Conservation (phyloP, 2,888 invertebrate genomes). For the Disparrhopalites patrizii region DNA sequence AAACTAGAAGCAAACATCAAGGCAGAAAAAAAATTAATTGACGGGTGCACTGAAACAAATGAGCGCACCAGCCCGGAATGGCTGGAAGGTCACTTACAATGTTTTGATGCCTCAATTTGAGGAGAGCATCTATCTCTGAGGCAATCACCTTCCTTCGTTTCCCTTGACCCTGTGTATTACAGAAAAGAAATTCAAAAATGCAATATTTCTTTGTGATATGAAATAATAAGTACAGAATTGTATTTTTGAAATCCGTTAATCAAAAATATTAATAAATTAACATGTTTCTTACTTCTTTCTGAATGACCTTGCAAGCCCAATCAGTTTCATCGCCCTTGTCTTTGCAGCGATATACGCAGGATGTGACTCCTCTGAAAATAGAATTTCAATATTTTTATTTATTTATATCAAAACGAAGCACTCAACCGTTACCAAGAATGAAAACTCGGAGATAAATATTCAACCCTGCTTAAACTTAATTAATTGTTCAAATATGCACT, state of each 20-base stretch:
- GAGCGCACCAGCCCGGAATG: too few species aligned
- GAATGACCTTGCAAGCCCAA: slow-evolving; percentile 52
- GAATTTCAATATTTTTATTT: neutral
- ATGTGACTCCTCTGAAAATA: slow-evolving; percentile 51
- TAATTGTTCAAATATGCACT: neutral
- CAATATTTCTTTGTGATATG: neutral
- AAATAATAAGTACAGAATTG: neutral
- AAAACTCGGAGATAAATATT: too few species aligned
- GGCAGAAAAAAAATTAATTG: too few species aligned
- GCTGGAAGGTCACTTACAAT: slow-evolving; percentile 51
- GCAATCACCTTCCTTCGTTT: slow-evolving; percentile 50
- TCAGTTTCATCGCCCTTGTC: slow-evolving; percentile 50
- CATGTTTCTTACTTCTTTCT: slow-evolving; percentile 49
- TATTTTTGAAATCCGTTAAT: slow-evolving; percentile 13
- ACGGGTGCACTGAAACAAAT: too few species aligned
- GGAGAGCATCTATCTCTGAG: slow-evolving; percentile 49
- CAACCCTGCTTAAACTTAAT: neutral
- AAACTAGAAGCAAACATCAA: too few species aligned
- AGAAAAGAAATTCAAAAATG: too few species aligned
- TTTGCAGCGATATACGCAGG: slow-evolving; percentile 52
- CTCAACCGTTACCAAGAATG: too few species aligned
- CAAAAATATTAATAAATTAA: too few species aligned
- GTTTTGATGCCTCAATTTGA: slow-evolving; percentile 51
- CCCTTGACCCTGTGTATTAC: slow-evolving; percentile 47
- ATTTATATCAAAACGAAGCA: neutral